Evolutionary conservation across 2,797 vertebrate genomes (phyloP).

Genomic region (Petrocephalus sullivani): DNA sequence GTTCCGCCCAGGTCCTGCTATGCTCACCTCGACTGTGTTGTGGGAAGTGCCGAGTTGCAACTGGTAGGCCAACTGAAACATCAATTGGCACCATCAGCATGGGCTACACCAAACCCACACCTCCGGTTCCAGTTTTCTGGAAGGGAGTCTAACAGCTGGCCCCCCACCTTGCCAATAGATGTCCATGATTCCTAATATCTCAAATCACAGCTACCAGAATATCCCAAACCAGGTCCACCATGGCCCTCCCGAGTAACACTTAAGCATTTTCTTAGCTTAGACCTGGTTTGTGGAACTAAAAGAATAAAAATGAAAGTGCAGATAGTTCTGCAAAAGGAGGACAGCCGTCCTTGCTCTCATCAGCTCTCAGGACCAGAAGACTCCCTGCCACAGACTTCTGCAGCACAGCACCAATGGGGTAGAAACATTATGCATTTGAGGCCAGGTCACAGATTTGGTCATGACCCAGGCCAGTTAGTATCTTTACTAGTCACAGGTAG

Average conservation of each 20-base stretch:
- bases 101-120: not conserved
- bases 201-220: not conserved
- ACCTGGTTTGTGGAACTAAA: not conserved
- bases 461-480: not conserved
- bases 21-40: not conserved
- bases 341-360: not conserved
- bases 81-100: not conserved
- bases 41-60: not conserved
- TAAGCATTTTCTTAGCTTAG: not conserved
- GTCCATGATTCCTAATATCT: not conserved
- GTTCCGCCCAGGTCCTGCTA: not conserved
- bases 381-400: not conserved
- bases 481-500: not conserved
- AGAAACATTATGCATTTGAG: not conserved
- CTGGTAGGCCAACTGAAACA: too few relatives aligned
- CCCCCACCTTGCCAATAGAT: not conserved
- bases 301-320: too few relatives aligned
- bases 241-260: not conserved
- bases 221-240: not conserved
- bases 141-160: not conserved
- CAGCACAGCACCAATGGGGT: not conserved
- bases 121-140: not conserved
- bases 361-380: not conserved
- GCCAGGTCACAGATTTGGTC: not conserved
- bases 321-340: not conserved